Conservation (phyloP, 2,888 invertebrate species). For the Panorpa germanica region DNA sequence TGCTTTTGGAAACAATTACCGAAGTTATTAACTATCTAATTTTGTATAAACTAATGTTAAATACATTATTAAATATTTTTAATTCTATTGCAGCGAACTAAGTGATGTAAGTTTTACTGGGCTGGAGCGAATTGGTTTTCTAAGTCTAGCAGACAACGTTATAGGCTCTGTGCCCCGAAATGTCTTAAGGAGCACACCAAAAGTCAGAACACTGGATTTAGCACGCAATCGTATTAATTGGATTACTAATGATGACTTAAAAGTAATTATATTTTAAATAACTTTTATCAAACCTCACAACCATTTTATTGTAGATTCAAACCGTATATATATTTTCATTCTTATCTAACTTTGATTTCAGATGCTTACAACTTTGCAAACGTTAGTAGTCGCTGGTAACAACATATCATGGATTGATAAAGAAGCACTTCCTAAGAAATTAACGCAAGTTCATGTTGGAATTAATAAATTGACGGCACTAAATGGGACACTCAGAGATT, state of each 20-base stretch:
- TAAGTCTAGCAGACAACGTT: conserved; percentile 66
- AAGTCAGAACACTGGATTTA: conserved; percentile 62
- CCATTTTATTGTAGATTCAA: conserved; percentile 24
- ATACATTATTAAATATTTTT: no score
- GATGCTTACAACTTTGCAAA: conserved; percentile 40
- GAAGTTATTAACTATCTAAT: no score
- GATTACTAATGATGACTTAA: conserved; percentile 55
- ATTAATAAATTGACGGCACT: conserved; percentile 50
- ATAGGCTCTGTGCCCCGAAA: conserved; percentile 57
- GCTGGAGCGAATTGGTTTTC: conserved; percentile 48
- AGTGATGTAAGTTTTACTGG: conserved; percentile 58
- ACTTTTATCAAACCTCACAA: neutral
- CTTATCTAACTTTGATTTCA: conserved; percentile 21
- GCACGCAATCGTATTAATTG: conserved; percentile 60
- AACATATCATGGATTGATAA: conserved; percentile 52
- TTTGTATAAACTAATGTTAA: no score
- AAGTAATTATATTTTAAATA: conserved; percentile 34
- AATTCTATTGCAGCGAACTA: conserved; percentile 38
- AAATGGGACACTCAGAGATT: conserved; percentile 58
- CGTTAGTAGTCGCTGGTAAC: conserved; percentile 56
- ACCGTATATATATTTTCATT: conserved; percentile 2
- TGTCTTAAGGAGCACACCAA: conserved; percentile 54
- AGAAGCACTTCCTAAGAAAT: conserved; percentile 45
- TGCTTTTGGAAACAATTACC: no score
- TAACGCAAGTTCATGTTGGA: conserved; percentile 54